A percentile compares a stretch with the other conserved stretches of the same genome.
Conservation (phyloP, 2,888 invertebrate genomes). For the Syrphus vitripennis region DNA sequence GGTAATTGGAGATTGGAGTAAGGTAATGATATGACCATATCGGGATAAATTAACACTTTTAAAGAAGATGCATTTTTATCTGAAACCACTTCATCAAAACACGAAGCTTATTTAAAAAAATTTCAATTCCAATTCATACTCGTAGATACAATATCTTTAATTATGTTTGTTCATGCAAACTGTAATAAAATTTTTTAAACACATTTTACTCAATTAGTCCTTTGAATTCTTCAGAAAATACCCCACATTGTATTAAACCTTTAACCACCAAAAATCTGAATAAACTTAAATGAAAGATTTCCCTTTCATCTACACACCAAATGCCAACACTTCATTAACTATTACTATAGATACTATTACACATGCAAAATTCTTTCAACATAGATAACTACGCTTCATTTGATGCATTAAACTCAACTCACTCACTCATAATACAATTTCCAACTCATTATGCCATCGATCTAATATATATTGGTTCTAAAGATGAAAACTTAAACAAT, state of each 20-base stretch:
- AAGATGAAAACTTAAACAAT: conserved; percentile 34
- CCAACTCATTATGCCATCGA: conserved; percentile 57
- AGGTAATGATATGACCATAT: too few relatives aligned
- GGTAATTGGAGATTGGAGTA: too few relatives aligned
- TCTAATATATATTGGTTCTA: conserved; percentile 8
- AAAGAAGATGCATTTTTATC: too few relatives aligned
- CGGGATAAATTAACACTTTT: too few relatives aligned
- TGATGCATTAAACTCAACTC: conserved; percentile 52
- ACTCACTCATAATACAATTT: conserved; percentile 37
- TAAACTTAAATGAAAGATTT: background rate
- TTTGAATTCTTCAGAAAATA: background rate
- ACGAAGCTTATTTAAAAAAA: too few relatives aligned
- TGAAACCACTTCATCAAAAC: too few relatives aligned
- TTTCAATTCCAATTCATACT: too few relatives aligned
- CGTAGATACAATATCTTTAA: background rate
- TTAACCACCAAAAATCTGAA: background rate
- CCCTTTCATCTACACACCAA: too few relatives aligned
- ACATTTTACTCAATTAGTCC: background rate
- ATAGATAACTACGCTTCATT: conserved; percentile 50
- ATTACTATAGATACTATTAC: background rate
- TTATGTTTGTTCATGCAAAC: background rate
- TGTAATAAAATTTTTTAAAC: background rate
- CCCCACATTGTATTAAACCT: background rate
- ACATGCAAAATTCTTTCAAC: conserved; percentile 37
- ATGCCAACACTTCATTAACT: background rate